Evolutionary conservation across 2,797 vertebrate species (phyloP).

Genomic region (Spatula versicolor): DNA sequence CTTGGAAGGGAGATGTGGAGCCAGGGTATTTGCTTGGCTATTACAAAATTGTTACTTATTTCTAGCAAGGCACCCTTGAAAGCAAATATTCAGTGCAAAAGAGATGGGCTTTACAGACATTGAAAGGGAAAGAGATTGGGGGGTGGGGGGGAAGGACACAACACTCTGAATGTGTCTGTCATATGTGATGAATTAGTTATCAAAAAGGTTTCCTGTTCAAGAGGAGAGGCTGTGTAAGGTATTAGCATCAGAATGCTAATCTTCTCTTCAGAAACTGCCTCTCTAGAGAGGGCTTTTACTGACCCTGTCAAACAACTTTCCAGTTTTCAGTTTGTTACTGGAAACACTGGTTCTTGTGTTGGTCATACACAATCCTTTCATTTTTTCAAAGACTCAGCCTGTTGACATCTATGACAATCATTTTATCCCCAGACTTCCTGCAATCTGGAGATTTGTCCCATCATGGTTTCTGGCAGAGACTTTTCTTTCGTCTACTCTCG

Average conservation of each 20-base stretch:
- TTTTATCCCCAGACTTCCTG: neutral
- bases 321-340: neutral
- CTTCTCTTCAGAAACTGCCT: neutral
- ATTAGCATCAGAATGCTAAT: neutral
- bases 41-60: slow-evolving; percentile 49
- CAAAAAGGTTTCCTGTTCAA: neutral
- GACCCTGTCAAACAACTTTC: neutral
- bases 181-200: neutral
- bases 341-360: neutral
- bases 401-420: neutral
- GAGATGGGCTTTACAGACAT: neutral
- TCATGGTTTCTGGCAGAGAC: neutral
- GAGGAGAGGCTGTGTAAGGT: neutral
- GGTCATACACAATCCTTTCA: neutral
- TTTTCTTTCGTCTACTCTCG: neutral
- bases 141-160: no score
- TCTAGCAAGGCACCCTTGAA: slow-evolving; percentile 45
- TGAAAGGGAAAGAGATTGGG: neutral
- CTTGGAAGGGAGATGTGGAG: slow-evolving; percentile 38
- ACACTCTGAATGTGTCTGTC: neutral
- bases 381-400: neutral
- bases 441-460: neutral
- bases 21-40: slow-evolving; percentile 23
- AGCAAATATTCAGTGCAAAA: slow-evolving; percentile 10
- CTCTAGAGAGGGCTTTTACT: neutral